Evolutionary conservation across 2,888 invertebrate genomes (phyloP), one percentile per base, ranked within the genome.

Genomic region (Hydrotaea diabolus): DNA sequence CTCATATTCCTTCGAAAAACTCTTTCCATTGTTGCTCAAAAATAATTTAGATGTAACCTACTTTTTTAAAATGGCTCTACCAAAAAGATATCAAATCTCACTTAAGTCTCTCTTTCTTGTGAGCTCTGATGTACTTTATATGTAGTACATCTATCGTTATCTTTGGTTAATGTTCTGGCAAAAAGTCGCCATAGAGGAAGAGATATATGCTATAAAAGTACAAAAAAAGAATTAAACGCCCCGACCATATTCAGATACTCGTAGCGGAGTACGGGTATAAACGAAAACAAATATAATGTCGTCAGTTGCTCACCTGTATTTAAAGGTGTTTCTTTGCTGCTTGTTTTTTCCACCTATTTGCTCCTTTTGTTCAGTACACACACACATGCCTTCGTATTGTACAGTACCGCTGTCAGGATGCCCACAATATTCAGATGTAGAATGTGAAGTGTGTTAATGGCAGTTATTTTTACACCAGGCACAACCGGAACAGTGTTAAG

Each of bases 201-300:
- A 31, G 31, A 21, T 57, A 55, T 55, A 19, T 19, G 3, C 19
- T 9, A 43, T 19, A 23, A 62, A 46, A 13, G 46, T 15, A 46
- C 11, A 21, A 4, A 15, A 55, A 39, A 11, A 39, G 9, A 39
- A 36, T 36, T 8, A 5, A 39, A 39, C 39, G 15, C 2, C 59
- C 2, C 3, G 31, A 59, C 59, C 43, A n/a, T 3, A 69, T 46
- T 13, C 66, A 26, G 0, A 9, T 15, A 15, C 13, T 23, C 13
- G 26, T 26, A 11, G 23, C n/a, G n/a, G 26, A 13, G 11, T 59
- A 5, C n/a, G 15, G 59, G 15, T 9, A 15, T 13, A 13, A 59
- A 26, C 72, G 72, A 31, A 64, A 66, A 71, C 49, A 71, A 80
- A 71, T 59, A 80, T 81, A 55, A 66, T 21, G 53, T 76, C 71